Evolutionary conservation across 2,113 vertebrate genomes (phyloP).

Genomic region (Esox niger): DNA sequence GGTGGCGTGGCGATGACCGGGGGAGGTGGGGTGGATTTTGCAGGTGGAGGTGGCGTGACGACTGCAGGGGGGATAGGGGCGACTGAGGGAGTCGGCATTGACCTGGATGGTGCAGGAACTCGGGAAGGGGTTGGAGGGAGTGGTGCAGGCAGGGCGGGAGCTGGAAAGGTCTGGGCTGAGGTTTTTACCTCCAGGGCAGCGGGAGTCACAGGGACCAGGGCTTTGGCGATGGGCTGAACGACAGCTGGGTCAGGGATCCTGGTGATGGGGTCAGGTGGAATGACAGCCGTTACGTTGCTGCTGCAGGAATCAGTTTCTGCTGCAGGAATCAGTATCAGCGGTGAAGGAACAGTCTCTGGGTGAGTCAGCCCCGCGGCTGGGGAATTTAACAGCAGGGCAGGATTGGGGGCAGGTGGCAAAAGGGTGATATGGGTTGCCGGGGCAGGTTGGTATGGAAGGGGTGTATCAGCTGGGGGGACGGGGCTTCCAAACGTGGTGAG

Average conservation of each 20-base stretch:
- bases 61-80: neutral
- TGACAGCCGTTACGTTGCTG: neutral
- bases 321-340: neutral
- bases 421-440: neutral
- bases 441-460: neutral
- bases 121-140: conserved; percentile 5
- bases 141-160: conserved; percentile 7
- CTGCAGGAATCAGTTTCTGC: neutral
- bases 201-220: conserved; percentile 16
- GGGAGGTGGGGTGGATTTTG: conserved; percentile 4
- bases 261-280: neutral
- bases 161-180: conserved; percentile 23
- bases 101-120: neutral
- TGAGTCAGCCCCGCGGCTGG: neutral
- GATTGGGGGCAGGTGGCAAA: conserved; percentile 3
- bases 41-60: neutral
- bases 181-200: conserved; percentile 26
- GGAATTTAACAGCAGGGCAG: neutral
- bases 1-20: conserved; percentile 3
- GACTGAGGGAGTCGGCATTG: conserved; percentile 8
- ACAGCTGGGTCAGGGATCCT: neutral
- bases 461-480: conserved; percentile 19
- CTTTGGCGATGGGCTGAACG: conserved; percentile 5
- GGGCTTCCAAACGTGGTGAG: conserved; percentile 16
- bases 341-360: no score